phyloP scores from a whole-genome alignment of 2,797 vertebrate genomes.

The Acropternis orthonyx region DNA sequence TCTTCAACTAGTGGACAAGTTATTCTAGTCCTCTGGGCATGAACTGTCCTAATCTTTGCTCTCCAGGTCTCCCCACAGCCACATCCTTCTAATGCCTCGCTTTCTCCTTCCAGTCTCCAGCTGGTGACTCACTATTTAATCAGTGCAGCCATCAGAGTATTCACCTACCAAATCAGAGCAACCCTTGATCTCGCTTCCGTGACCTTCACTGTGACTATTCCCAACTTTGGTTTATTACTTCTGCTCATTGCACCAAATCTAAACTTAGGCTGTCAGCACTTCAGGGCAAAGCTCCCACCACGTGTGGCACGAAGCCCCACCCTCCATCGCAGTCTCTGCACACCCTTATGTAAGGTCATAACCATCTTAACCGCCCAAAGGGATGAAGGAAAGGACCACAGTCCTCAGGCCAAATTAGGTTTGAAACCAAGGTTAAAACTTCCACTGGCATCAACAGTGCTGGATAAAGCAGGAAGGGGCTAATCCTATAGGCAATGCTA shows the following conservation, averaged over 20 bases:
- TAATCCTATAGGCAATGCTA: neutral
- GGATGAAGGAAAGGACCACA: neutral
- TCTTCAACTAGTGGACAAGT: neutral
- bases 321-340: neutral
- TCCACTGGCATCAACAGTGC: neutral
- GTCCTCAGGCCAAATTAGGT: neutral
- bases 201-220: neutral
- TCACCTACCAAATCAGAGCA: neutral
- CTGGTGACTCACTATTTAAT: neutral
- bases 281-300: neutral
- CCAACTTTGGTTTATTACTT: neutral
- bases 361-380: neutral
- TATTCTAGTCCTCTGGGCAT: neutral
- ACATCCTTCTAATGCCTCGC: neutral
- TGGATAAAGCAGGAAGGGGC: neutral
- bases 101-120: slow-evolving; percentile 7
- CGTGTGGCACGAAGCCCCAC: fast-evolving
- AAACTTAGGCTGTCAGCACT: neutral
- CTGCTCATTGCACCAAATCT: neutral
- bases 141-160: neutral
- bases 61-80: neutral
- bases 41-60: neutral
- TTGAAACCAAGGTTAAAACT: neutral
- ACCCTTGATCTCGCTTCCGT: neutral
- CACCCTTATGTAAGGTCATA: neutral